A percentile compares a stretch with the other conserved stretches of the same genome.
Evolutionary conservation across 2,888 invertebrate species (phyloP).

Genomic region (Notodonta ziczac): DNA sequence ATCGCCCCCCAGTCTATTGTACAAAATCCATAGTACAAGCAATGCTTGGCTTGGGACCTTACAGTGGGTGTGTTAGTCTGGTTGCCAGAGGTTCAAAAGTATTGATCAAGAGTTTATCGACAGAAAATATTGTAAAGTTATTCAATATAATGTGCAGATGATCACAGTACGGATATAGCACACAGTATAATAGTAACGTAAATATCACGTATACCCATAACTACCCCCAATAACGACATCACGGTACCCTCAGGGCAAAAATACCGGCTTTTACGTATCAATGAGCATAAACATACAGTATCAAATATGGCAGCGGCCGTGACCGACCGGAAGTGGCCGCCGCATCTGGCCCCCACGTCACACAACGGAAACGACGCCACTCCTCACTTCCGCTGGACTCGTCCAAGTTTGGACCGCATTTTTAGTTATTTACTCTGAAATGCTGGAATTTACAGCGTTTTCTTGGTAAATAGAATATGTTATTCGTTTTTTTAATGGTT

Average conservation of each 20-base stretch:
- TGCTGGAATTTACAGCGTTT: background rate
- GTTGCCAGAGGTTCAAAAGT: no score
- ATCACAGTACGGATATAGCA: background rate
- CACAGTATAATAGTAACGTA: background rate
- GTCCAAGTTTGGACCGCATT: slow-evolving; percentile 29
- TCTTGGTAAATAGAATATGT: background rate
- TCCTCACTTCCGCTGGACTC: slow-evolving; percentile 39
- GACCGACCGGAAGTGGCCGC: slow-evolving; percentile 56
- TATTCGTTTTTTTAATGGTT: no score
- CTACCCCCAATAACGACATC: background rate
- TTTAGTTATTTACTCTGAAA: slow-evolving; percentile 30
- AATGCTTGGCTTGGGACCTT: no score
- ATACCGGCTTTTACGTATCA: slow-evolving; percentile 16
- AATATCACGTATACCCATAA: background rate
- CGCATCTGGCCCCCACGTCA: slow-evolving; percentile 66
- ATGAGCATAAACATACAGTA: slow-evolving; percentile 21
- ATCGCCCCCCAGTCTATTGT: no score
- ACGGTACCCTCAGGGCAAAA: background rate
- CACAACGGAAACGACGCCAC: slow-evolving; percentile 55
- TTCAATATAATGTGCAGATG: no score
- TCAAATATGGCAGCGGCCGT: slow-evolving; percentile 36
- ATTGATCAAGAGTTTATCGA: no score
- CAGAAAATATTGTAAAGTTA: no score
- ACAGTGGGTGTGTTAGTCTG: no score
- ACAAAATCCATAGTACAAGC: no score